Conservation (phyloP, 2,888 invertebrate species). For the Frankliniella fusca region DNA sequence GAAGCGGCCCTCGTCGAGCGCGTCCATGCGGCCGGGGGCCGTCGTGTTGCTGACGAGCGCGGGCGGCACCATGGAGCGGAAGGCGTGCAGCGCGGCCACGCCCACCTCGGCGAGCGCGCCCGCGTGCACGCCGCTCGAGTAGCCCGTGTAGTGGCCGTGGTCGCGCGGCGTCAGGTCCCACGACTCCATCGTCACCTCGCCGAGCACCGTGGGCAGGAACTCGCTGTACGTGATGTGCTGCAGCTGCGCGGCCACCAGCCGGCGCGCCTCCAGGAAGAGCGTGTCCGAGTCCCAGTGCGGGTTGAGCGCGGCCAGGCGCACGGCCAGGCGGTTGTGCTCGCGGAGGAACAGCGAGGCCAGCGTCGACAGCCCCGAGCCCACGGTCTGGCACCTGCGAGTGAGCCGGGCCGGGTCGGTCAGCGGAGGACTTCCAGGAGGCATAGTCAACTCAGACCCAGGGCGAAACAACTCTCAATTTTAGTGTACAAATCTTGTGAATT, state of each 20-base stretch:
- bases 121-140: conserved; percentile 74
- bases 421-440: neutral
- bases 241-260: conserved; percentile 71
- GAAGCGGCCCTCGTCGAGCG: conserved; percentile 45
- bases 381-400: conserved; percentile 54
- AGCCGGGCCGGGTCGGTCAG: neutral
- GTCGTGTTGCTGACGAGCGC: conserved; percentile 54
- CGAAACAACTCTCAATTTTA: no score
- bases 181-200: conserved; percentile 63
- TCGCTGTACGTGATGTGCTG: conserved; percentile 83
- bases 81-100: conserved; percentile 65
- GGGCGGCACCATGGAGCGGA: conserved; percentile 70
- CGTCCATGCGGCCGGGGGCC: conserved; percentile 37
- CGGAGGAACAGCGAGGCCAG: conserved; percentile 66
- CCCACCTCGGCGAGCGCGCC: conserved; percentile 77
- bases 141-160: conserved; percentile 71
- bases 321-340: conserved; percentile 77
- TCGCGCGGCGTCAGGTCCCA: conserved; percentile 59
- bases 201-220: conserved; percentile 72
- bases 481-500: no score
- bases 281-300: conserved; percentile 75
- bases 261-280: conserved; percentile 68
- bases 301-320: conserved; percentile 64
- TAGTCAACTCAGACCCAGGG: neutral
- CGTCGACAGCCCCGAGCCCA: conserved; percentile 61